phyloP scores from a whole-genome alignment of 2,113 vertebrate species.

The Aegypius monachus region DNA sequence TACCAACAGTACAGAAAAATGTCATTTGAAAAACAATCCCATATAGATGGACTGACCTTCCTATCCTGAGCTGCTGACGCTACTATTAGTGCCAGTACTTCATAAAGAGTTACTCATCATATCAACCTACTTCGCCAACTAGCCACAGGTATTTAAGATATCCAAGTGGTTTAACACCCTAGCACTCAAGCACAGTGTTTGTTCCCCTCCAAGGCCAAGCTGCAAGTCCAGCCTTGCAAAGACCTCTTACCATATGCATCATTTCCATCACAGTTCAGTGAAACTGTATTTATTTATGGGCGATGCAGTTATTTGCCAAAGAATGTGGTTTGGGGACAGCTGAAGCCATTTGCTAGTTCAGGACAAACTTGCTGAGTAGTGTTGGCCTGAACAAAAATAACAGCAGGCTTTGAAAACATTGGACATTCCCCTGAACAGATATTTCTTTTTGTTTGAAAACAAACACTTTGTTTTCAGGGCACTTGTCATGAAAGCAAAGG shows the following conservation, averaged over 20 bases:
- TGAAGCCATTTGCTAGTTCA: conserved; percentile 1
- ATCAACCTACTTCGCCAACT: not conserved
- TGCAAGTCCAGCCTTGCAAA: not conserved
- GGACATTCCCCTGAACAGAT: not conserved
- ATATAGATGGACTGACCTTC: not conserved
- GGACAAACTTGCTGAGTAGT: not conserved
- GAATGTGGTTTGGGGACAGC: not conserved
- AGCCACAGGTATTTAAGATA: not conserved
- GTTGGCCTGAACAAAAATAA: not conserved
- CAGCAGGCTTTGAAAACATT: not conserved
- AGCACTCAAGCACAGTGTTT: not conserved
- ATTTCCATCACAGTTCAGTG: not conserved
- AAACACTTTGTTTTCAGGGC: not conserved
- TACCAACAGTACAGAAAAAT: not conserved
- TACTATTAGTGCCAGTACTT: not conserved
- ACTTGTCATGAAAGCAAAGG: not conserved
- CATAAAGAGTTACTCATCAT: not conserved
- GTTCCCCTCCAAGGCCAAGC: not conserved
- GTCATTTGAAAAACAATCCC: not conserved
- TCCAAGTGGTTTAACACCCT: not conserved
- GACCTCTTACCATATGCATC: not conserved
- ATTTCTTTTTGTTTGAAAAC: too few relatives aligned
- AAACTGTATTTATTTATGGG: not conserved
- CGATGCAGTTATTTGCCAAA: not conserved
- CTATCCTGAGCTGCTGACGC: not conserved